Evolutionary conservation across 2,797 vertebrate species (phyloP), one percentile per base, ranked within the genome.

Genomic region (Dendrocincla fuliginosa): DNA sequence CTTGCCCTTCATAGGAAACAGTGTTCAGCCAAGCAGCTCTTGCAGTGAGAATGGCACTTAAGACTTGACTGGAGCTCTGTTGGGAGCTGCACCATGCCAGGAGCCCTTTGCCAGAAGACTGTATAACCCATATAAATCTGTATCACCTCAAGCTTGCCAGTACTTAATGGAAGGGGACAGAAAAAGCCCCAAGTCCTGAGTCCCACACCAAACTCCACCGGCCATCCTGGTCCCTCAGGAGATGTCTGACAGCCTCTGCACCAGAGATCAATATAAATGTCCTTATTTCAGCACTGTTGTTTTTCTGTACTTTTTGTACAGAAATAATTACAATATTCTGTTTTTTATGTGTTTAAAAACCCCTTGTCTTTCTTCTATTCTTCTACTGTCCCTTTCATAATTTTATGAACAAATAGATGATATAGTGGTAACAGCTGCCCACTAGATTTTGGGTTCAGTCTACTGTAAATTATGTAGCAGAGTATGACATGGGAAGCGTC

Each of bases 131-230:
- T 6, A 4, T 13, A 63, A 39, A 11, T 28, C 22, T 53, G 16
- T 0, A 0, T 41, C 53, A 50, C 13, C 14, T 78, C 16, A 2
- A 3, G 10, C 10, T 22, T 23, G 11, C 13, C 42, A 64, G 32
- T 16, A 23, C 13, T 7, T 0, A 1, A 24, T 1, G 1, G 33
- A 46, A 81, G 10, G 9, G 28, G 12, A 13, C 22, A 78, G 57
- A 13, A 32, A 55, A 33, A 80, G 12, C 16, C 12, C 12, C 18
- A 24, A 42, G 33, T 44, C 77, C 49, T 0, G 2, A 17, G 23
- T 42, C 9, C 9, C 35, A 46, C 28, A 37, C 4, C 53, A 56
- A 57, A 39, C 2, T 27, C n/a, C 41, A 50, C 10, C 11, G 70
- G 49, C 37, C 24, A 32, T 22, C 16, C 32, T 4, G 3, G 16